Evolutionary conservation across 1,140 invertebrate species (phyloP).

Genomic region (Solenopsis invicta): DNA sequence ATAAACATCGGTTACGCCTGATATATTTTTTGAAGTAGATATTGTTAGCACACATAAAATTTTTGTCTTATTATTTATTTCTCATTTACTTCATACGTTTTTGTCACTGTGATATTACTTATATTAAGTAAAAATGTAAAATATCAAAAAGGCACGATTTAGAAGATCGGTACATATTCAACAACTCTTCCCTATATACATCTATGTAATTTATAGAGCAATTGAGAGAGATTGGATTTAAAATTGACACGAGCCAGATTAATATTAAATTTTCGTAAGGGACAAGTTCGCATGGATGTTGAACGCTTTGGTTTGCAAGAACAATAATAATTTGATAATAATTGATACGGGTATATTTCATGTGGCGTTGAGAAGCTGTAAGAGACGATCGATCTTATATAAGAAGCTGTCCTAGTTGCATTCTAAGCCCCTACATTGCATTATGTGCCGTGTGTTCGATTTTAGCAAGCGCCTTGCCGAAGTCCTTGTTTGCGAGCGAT

Average conservation of each 20-base stretch:
- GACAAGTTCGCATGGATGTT: not conserved
- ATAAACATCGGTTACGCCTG: too few species aligned
- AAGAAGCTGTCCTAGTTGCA: slow-evolving; percentile 37
- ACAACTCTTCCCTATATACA: not conserved
- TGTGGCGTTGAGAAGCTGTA: not conserved
- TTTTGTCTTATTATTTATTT: too few species aligned
- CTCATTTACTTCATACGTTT: too few species aligned
- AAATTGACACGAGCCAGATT: not conserved
- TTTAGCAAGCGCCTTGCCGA: not conserved
- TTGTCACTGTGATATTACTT: too few species aligned
- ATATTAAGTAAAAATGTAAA: too few species aligned
- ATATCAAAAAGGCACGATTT: too few species aligned
- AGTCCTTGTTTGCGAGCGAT: not conserved
- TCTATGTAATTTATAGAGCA: not conserved
- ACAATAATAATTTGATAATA: slow-evolving; percentile 41
- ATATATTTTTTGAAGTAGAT: too few species aligned
- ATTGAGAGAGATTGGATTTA: not conserved
- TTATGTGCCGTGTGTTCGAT: not conserved
- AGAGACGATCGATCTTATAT: slow-evolving; percentile 15
- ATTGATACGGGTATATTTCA: slow-evolving; percentile 15
- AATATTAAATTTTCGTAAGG: not conserved
- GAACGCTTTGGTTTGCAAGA: not conserved
- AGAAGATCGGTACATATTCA: too few species aligned
- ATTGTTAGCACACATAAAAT: too few species aligned
- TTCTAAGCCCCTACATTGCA: not conserved